These are phyloP conservation scores for Drosophila sulfurigaster DNA, from an alignment of 1,140 invertebrate species.

Conservation along the genomic window DNA sequence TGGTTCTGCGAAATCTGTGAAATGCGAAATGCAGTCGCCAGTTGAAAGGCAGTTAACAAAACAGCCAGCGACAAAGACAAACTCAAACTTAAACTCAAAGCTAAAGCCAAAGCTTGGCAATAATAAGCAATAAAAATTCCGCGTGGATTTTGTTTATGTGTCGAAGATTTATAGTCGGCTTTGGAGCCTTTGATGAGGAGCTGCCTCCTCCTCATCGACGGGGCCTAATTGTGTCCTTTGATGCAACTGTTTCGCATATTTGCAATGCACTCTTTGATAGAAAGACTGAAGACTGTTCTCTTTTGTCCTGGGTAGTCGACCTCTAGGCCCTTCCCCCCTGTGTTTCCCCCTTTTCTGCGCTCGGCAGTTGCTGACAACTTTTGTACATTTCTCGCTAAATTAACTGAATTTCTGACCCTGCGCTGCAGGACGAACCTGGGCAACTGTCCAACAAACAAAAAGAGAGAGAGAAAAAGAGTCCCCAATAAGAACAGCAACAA, in stretches of 20 bases:
- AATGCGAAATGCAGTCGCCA: slow-evolving; percentile 43
- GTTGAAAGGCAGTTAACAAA: slow-evolving; percentile 9
- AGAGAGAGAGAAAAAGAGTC: slow-evolving; percentile 27
- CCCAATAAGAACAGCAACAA: slow-evolving; percentile 39
- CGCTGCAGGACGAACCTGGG: slow-evolving; percentile 57
- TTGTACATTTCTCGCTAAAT: slow-evolving; percentile 82
- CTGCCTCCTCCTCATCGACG: background rate
- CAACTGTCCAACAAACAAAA: slow-evolving; percentile 43
- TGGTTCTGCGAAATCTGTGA: slow-evolving; percentile 47
- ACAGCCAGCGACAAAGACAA: slow-evolving; percentile 22
- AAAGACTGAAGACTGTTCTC: slow-evolving; percentile 24
- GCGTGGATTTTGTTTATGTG: slow-evolving; percentile 69
- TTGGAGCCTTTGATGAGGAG: slow-evolving; percentile 69
- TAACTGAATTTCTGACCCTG: slow-evolving; percentile 82
- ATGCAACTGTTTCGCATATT: slow-evolving; percentile 82
- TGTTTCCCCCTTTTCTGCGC: slow-evolving; percentile 1
- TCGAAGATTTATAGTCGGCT: slow-evolving; percentile 78
- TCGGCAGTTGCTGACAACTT: slow-evolving; percentile 68
- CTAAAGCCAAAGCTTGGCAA: slow-evolving; percentile 42
- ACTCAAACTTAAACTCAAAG: slow-evolving; percentile 11
- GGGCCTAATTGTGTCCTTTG: slow-evolving; percentile 79
- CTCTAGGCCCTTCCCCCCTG: slow-evolving; percentile 42
- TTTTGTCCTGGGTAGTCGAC: slow-evolving; percentile 42
- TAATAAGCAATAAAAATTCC: slow-evolving; percentile 84
- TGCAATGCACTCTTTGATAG: slow-evolving; percentile 50